Evolutionary conservation across 2,797 vertebrate genomes (phyloP).

Genomic region (Uromys caudimaculatus): DNA sequence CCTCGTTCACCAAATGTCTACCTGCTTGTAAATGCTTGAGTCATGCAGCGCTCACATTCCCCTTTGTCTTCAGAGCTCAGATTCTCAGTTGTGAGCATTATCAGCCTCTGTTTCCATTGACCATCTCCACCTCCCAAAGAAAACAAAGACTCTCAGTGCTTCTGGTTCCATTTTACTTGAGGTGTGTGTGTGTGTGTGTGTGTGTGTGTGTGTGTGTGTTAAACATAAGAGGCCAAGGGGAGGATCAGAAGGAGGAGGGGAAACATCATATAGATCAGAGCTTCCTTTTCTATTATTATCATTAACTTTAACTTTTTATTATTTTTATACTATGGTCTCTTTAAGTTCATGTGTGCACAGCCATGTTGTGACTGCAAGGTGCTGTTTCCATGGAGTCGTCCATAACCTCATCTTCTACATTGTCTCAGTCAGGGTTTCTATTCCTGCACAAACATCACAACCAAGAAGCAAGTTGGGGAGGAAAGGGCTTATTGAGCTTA

Average conservation of each 20-base stretch:
- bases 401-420: too few species aligned
- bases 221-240: background rate
- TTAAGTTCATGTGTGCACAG: background rate
- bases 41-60: fast-evolving
- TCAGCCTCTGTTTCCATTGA: background rate
- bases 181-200: background rate
- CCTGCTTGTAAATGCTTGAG: background rate
- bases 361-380: background rate
- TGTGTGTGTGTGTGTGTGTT: background rate
- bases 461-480: too few species aligned
- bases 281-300: background rate
- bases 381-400: background rate
- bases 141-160: background rate
- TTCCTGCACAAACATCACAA: too few species aligned
- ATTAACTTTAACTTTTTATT: background rate
- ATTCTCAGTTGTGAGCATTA: background rate
- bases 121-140: background rate
- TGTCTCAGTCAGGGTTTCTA: too few species aligned
- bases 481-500: too few species aligned
- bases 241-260: background rate
- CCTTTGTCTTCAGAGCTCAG: too few species aligned
- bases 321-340: background rate
- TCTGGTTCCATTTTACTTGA: background rate
- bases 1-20: background rate
- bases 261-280: background rate